A percentile compares a stretch with the other conserved stretches of the same genome.
These are phyloP conservation scores for Eretmocerus hayati DNA, from an alignment of 2,888 invertebrate species.

Conservation along the genomic window DNA sequence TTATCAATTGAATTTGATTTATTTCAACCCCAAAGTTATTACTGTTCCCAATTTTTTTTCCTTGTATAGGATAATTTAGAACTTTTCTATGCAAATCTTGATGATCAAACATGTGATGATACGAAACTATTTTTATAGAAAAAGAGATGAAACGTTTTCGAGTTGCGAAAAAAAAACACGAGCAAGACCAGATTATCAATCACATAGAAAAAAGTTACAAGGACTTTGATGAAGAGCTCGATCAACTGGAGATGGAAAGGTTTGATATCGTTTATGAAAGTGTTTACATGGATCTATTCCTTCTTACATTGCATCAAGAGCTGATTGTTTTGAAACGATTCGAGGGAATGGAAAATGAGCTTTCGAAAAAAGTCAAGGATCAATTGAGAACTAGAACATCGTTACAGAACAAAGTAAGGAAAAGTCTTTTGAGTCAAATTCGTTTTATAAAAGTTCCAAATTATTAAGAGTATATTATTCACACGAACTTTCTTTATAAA, in stretches of 20 bases:
- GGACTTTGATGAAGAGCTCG: constrained; percentile 60
- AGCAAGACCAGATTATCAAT: constrained; percentile 60
- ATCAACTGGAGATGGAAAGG: constrained; percentile 52
- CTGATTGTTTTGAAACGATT: constrained; percentile 66
- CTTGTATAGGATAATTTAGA: no score
- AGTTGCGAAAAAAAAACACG: constrained; percentile 52
- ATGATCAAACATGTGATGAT: no score
- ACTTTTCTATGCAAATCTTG: no score
- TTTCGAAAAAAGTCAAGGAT: constrained; percentile 55
- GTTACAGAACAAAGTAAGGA: constrained; percentile 28
- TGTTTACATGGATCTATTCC: constrained; percentile 56
- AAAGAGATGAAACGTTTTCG: constrained; percentile 52
- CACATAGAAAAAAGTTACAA: constrained; percentile 56
- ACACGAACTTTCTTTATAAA: no score
- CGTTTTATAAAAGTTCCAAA: no score
- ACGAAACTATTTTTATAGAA: no score
- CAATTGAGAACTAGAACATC: constrained; percentile 49
- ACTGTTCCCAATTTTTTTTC: no score
- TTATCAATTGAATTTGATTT: no score
- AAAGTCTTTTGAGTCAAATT: no score
- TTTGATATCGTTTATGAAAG: constrained; percentile 54
- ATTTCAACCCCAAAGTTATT: no score
- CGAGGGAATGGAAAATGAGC: constrained; percentile 61
- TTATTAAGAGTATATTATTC: no score
- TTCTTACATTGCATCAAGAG: constrained; percentile 67